Conservation (phyloP, 2,797 vertebrate genomes). For the Platalea minor region DNA sequence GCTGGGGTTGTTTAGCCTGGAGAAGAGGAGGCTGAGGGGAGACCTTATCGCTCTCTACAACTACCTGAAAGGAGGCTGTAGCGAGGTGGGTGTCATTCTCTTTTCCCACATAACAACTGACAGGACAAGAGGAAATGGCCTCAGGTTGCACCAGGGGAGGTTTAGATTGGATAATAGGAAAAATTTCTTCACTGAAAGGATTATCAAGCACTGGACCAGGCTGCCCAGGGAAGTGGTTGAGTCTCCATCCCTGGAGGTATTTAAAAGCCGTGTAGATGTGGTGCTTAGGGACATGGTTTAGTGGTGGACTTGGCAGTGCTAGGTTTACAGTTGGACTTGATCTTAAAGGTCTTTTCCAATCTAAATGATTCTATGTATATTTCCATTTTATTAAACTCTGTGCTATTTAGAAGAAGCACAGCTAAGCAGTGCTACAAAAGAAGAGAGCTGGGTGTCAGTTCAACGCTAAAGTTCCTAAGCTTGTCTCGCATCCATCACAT, state of each 20-base stretch:
- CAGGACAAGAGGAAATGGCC: background rate
- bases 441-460: background rate
- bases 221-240: background rate
- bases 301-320: background rate
- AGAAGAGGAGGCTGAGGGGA: background rate
- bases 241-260: background rate
- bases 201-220: background rate
- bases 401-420: background rate
- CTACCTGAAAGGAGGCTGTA: background rate
- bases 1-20: background rate
- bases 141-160: background rate
- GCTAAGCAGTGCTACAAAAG: background rate
- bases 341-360: background rate
- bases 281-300: background rate
- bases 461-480: background rate
- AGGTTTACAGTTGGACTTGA: background rate
- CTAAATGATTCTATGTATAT: background rate
- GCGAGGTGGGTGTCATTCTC: rapidly evolving
- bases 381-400: background rate
- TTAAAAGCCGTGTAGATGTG: background rate
- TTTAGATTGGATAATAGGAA: background rate
- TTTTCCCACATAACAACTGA: background rate
- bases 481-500: background rate
- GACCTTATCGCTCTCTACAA: rapidly evolving
- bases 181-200: background rate